Evolutionary conservation across 2,113 vertebrate species (phyloP).

Genomic region (Leptosomus discolor): DNA sequence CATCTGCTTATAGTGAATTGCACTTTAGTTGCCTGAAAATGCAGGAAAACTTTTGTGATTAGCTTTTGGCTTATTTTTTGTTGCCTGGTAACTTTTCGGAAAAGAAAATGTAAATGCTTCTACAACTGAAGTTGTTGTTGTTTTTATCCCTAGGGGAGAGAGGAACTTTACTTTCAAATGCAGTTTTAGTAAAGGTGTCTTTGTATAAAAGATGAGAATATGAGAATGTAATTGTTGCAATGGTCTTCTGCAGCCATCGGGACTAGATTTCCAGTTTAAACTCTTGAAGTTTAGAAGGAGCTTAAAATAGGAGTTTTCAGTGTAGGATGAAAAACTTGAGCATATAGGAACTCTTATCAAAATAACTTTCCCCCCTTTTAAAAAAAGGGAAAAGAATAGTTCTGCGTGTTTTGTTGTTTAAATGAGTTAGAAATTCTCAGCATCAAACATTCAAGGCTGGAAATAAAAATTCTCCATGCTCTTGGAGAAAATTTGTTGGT

Average conservation of each 20-base stretch:
- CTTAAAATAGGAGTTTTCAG: slow-evolving; percentile 2
- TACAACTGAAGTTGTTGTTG: background rate
- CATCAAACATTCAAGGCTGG: slow-evolving; percentile 33
- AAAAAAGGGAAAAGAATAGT: background rate
- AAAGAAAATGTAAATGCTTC: background rate
- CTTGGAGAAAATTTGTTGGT: slow-evolving; percentile 53
- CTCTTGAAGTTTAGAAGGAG: background rate
- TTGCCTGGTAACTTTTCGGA: background rate
- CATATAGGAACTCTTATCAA: background rate
- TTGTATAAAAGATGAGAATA: background rate
- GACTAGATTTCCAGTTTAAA: background rate
- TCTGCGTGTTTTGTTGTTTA: slow-evolving; percentile 43
- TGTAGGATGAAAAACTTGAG: background rate
- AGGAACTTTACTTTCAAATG: background rate
- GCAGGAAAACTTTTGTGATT: background rate
- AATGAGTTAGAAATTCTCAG: slow-evolving; percentile 37
- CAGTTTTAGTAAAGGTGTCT: background rate
- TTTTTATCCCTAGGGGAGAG: background rate
- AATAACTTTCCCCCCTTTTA: background rate
- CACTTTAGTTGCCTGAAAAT: background rate
- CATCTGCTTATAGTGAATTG: background rate
- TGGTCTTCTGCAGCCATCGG: background rate
- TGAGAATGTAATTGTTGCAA: background rate
- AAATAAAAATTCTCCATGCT: background rate
- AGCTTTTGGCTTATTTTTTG: background rate